These are phyloP conservation scores for Colostygia pectinataria DNA, from an alignment of 2,888 invertebrate genomes.

Conservation along the genomic window DNA sequence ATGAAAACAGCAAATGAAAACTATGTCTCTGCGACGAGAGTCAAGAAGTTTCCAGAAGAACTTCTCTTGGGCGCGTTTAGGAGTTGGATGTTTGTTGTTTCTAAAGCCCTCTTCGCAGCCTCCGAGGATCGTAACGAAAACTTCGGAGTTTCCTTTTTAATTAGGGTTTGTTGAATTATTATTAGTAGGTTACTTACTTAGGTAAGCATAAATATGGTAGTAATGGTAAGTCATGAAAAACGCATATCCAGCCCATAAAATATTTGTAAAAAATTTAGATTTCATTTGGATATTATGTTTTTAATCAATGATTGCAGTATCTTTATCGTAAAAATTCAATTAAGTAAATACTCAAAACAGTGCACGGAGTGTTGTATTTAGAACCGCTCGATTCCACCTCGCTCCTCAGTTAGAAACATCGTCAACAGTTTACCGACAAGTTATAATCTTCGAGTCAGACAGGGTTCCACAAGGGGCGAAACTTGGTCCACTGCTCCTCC, in stretches of 20 bases:
- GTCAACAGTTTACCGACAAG: neutral
- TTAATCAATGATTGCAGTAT: neutral
- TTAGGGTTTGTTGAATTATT: slow-evolving; percentile 13
- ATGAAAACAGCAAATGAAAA: slow-evolving; percentile 9
- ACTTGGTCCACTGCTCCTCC: slow-evolving; percentile 4
- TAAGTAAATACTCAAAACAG: too few species aligned
- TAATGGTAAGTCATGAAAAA: too few species aligned
- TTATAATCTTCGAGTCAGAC: slow-evolving; percentile 6
- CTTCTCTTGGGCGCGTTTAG: slow-evolving; percentile 13
- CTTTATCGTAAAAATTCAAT: too few species aligned
- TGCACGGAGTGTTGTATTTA: slow-evolving; percentile 1
- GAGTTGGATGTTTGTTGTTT: slow-evolving; percentile 22
- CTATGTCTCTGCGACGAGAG: neutral
- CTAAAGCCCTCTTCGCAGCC: slow-evolving; percentile 11
- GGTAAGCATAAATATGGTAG: too few species aligned
- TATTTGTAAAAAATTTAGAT: too few species aligned
- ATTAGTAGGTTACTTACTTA: too few species aligned
- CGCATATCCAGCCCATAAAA: too few species aligned
- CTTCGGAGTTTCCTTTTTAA: slow-evolving; percentile 15
- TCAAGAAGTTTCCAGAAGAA: slow-evolving; percentile 4
- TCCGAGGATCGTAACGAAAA: slow-evolving; percentile 16
- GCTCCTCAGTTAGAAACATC: neutral
- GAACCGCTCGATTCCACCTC: neutral
- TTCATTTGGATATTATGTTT: too few species aligned
- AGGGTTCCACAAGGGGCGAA: slow-evolving; percentile 8